Evolutionary conservation across 1,140 invertebrate species (phyloP), one percentile per base, ranked within the genome.

Genomic region (Cheumatopsyche charites): DNA sequence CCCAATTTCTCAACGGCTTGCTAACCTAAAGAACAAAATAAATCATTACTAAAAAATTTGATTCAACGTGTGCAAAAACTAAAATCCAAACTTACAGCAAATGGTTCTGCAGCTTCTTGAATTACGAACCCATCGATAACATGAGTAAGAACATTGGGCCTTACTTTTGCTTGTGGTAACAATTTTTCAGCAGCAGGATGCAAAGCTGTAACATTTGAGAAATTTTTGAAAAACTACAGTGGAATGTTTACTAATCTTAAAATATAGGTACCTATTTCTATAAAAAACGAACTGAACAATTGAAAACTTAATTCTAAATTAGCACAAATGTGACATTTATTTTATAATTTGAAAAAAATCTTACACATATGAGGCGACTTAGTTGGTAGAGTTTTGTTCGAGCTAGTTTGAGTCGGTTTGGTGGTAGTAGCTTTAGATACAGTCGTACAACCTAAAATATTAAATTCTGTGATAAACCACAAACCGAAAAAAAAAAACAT

Each of bases 111-210:
- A 0, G 90, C 91, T 86, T 99, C 97, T 82, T 97, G 95, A 77
- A 98, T 98, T 1, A 98, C 92, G 82, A 96, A 98, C 17, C 96
- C 96, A 83, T 98, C 96, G 70, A 98, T 98, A 1, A 98, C 94
- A 80, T 98, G 97, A 0, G 96, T 98, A 9, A 98, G 84, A 1
- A 98, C 94, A 79, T 98, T 95, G 0, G 96, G 96, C 82, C 97
- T 97, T 0, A 98, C 95, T 88, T 98, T 93, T 0, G 94, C 94
- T 82, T 95, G 96, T n/a, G 93, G 93, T 49, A 91, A 80, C 21
- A 88, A 87, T 77, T 91, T 89, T 84, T 91, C 88, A 77, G 79
- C 78, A 41, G 80, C 82, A 11, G 70, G 52, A 47, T 72, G 52
- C 15, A 70, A 42, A 41, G 62, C 70, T 74, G 36, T 23, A 25